Conservation (phyloP, 2,888 invertebrate species). For the Ctenicera cuprea region DNA sequence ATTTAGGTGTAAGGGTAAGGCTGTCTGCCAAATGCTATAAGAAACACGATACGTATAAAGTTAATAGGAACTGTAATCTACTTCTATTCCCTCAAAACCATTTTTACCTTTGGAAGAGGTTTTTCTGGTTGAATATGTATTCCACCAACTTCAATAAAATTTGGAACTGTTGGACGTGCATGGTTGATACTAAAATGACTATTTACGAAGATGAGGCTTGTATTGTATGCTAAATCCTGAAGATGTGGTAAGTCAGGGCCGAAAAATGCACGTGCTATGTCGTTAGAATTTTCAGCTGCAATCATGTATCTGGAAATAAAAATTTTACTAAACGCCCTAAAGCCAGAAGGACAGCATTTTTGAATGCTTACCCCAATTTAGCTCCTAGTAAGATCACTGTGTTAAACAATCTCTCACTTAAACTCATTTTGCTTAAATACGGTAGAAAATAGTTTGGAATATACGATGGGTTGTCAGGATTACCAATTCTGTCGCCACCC, state of each 20-base stretch:
- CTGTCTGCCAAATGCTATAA: conserved; percentile 60
- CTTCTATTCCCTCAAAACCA: background rate
- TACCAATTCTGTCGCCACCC: conserved; percentile 74
- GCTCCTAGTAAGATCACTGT: conserved; percentile 62
- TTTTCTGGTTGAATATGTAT: conserved; percentile 72
- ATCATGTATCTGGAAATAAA: background rate
- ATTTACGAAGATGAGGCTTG: conserved; percentile 75
- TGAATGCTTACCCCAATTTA: conserved; percentile 34
- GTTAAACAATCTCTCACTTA: conserved; percentile 74
- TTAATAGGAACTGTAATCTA: no score
- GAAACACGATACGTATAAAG: conserved; percentile 39
- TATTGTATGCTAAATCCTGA: conserved; percentile 72
- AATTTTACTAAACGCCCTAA: background rate
- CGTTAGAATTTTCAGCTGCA: background rate
- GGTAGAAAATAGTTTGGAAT: conserved; percentile 75
- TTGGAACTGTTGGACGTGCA: conserved; percentile 75
- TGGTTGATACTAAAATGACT: conserved; percentile 77
- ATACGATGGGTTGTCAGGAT: conserved; percentile 76
- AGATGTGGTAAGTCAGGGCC: conserved; percentile 72
- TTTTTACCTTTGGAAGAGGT: conserved; percentile 73
- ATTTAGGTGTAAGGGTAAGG: conserved; percentile 56
- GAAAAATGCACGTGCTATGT: conserved; percentile 72
- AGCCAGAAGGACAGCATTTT: no score
- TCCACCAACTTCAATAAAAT: conserved; percentile 76
- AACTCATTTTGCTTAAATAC: conserved; percentile 73